Conservation (phyloP, 2,888 invertebrate genomes). For the Drosophila koepferae region DNA sequence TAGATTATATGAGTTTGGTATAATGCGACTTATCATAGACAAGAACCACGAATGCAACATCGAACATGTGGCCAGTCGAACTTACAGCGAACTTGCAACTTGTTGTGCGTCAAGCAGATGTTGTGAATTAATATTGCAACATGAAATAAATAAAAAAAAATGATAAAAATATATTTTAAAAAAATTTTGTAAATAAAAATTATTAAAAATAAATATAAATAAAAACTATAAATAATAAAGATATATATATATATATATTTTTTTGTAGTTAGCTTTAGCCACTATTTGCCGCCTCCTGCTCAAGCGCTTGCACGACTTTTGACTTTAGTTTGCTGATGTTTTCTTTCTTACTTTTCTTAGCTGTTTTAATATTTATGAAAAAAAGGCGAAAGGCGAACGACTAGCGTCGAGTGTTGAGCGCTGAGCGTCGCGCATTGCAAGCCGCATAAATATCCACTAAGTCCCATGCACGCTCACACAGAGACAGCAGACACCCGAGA, state of each 20-base stretch:
- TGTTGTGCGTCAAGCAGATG: slow-evolving; percentile 5
- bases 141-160: slow-evolving; percentile 5
- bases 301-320: slow-evolving; percentile 61
- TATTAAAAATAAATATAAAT: neutral
- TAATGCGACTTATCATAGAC: slow-evolving; percentile 38
- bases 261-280: neutral
- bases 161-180: neutral
- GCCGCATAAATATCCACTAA: slow-evolving; percentile 78
- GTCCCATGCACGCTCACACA: slow-evolving; percentile 49
- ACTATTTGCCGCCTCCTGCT: neutral
- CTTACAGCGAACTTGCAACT: slow-evolving; percentile 22
- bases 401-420: slow-evolving; percentile 47
- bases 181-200: neutral
- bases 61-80: slow-evolving; percentile 24
- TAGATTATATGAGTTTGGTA: slow-evolving; percentile 1
- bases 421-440: slow-evolving; percentile 63
- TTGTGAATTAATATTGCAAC: neutral
- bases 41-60: slow-evolving; percentile 37
- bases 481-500: neutral
- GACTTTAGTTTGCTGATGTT: slow-evolving; percentile 60
- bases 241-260: no score
- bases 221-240: neutral
- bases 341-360: slow-evolving; percentile 22
- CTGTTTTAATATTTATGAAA: slow-evolving; percentile 80
- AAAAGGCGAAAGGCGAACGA: slow-evolving; percentile 50